These are phyloP conservation scores for Pteria penguin DNA, from an alignment of 2,888 invertebrate genomes.

Conservation along the genomic window DNA sequence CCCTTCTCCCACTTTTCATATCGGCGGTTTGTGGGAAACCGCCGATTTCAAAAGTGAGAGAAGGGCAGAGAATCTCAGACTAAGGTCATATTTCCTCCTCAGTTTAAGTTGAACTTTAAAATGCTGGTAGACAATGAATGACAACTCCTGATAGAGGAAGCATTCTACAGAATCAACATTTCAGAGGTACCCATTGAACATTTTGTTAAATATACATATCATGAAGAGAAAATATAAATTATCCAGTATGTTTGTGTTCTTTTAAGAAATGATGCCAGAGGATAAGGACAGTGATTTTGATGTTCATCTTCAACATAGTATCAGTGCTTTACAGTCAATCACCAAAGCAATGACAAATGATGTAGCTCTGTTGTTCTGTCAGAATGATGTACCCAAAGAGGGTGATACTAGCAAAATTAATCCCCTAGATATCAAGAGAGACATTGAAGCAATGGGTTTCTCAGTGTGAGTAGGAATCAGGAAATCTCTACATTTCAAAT, in stretches of 20 bases:
- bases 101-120: too few relatives aligned
- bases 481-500: too few relatives aligned
- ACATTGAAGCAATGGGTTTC: constrained; percentile 67
- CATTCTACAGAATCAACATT: too few relatives aligned
- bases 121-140: too few relatives aligned
- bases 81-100: too few relatives aligned
- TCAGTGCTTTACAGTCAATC: constrained; percentile 67
- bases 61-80: too few relatives aligned
- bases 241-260: neutral
- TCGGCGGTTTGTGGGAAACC: too few relatives aligned
- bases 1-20: too few relatives aligned
- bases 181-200: too few relatives aligned
- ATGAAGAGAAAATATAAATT: neutral
- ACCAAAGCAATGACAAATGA: constrained; percentile 63
- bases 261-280: constrained; percentile 74
- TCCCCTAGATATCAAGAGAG: constrained; percentile 63
- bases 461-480: constrained; percentile 62
- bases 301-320: constrained; percentile 74
- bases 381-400: constrained; percentile 57
- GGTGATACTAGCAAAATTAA: constrained; percentile 49
- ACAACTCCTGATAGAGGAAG: too few relatives aligned
- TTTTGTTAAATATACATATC: too few relatives aligned
- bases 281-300: constrained; percentile 75
- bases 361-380: constrained; percentile 68
- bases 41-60: too few relatives aligned